Percentiles rank a stretch among this genome's conserved stretches.
These are phyloP conservation scores for Samia ricini DNA, from an alignment of 1,140 invertebrate species.

Conservation along the genomic window DNA sequence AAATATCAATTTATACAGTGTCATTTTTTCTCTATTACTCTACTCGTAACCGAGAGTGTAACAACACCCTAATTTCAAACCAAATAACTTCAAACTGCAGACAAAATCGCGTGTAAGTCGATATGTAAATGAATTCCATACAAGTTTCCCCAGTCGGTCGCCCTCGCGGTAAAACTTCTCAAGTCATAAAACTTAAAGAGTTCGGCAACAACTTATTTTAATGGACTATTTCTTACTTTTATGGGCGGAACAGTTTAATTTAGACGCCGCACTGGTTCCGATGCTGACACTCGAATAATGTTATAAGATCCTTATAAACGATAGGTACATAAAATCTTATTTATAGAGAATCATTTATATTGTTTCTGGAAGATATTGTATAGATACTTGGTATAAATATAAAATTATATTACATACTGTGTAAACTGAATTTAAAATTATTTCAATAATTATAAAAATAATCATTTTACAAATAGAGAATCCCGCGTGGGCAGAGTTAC, in stretches of 20 bases:
- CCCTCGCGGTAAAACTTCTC: background rate
- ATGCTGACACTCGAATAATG: background rate
- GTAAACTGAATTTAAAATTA: too few species aligned
- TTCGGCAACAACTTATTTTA: constrained; percentile 2
- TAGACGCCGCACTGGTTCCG: constrained; percentile 1
- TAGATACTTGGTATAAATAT: too few species aligned
- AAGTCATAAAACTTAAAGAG: background rate
- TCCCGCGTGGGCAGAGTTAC: too few species aligned
- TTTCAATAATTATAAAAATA: too few species aligned
- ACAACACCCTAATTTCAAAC: too few species aligned
- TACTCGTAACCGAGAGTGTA: too few species aligned
- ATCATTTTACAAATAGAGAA: too few species aligned
- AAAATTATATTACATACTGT: too few species aligned
- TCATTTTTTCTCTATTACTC: too few species aligned
- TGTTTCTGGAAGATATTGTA: background rate
- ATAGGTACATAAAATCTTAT: background rate
- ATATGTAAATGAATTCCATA: background rate
- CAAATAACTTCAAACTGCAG: too few species aligned
- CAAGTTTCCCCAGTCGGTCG: background rate
- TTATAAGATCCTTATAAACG: background rate
- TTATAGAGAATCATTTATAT: background rate
- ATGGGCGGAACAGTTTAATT: constrained; percentile 28
- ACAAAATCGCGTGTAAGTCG: background rate
- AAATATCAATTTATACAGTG: too few species aligned
- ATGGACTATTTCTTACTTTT: constrained; percentile 30